Percentiles rank a stretch among this genome's conserved stretches.
These are phyloP conservation scores for Ciconia maguari DNA, from an alignment of 2,113 vertebrate species.

Conservation along the genomic window DNA sequence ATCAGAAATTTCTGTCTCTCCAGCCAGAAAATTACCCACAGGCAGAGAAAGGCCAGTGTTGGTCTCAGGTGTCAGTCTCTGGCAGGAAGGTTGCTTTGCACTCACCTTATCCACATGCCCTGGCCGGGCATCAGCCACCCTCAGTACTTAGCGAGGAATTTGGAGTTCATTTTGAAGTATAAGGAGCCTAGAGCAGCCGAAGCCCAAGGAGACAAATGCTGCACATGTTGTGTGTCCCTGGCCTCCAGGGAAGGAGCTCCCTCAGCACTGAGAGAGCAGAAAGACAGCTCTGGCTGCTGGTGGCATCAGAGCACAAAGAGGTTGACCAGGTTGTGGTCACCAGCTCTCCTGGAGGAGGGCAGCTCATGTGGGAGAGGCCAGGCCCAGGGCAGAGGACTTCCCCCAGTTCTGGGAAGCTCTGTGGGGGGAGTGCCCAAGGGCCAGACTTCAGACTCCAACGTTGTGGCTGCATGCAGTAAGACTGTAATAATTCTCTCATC, in stretches of 20 bases:
- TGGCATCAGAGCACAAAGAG: neutral
- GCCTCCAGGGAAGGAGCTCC: neutral
- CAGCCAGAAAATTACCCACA: neutral
- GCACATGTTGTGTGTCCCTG: fast-evolving
- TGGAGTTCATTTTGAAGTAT: neutral
- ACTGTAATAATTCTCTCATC: neutral
- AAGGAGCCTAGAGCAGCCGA: neutral
- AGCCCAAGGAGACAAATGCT: neutral
- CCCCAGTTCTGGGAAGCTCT: neutral
- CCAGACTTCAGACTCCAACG: neutral
- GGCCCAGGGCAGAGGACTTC: neutral
- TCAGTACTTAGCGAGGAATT: neutral
- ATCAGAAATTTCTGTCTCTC: neutral
- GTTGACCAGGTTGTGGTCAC: neutral
- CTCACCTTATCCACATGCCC: neutral
- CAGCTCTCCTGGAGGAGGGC: neutral
- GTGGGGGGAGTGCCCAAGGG: neutral
- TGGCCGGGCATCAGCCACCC: neutral
- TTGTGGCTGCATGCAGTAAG: neutral
- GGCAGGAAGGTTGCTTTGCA: fast-evolving
- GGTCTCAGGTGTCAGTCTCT: neutral
- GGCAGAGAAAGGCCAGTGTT: neutral
- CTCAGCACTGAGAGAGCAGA: neutral
- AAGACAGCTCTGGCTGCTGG: neutral
- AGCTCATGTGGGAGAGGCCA: neutral